Conservation (phyloP, 2,888 invertebrate genomes). For the Drosophila ezoana region DNA sequence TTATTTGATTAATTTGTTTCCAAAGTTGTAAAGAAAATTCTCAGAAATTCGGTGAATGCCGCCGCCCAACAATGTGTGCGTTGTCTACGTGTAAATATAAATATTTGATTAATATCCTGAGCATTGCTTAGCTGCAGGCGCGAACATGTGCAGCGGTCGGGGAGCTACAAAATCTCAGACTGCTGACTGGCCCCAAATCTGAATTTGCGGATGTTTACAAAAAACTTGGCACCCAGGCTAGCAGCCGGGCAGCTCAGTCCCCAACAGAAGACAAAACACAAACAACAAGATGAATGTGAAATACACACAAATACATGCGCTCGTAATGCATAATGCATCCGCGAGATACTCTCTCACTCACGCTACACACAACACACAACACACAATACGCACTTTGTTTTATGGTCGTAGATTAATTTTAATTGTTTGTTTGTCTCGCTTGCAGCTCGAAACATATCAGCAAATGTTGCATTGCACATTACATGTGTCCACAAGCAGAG, state of each 20-base stretch:
- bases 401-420: slow-evolving; percentile 78
- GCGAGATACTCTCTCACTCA: slow-evolving; percentile 13
- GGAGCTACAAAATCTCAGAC: slow-evolving; percentile 14
- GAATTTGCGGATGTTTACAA: slow-evolving; percentile 74
- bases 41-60: slow-evolving; percentile 65
- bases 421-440: slow-evolving; percentile 73
- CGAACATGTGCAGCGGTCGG: slow-evolving; percentile 54
- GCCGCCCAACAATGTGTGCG: slow-evolving; percentile 39
- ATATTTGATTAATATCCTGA: slow-evolving; percentile 78
- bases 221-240: slow-evolving; percentile 69
- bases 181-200: slow-evolving; percentile 39
- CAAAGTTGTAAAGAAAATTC: slow-evolving; percentile 68
- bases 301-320: slow-evolving; percentile 17
- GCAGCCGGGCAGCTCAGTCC: slow-evolving; percentile 9
- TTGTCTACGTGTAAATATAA: slow-evolving; percentile 75
- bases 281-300: slow-evolving; percentile 36
- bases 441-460: slow-evolving; percentile 54
- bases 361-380: slow-evolving; percentile 22
- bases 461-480: slow-evolving; percentile 65
- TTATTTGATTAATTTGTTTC: slow-evolving; percentile 76
- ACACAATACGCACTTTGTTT: slow-evolving; percentile 73
- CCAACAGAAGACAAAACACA: slow-evolving; percentile 58
- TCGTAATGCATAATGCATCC: slow-evolving; percentile 65
- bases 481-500: slow-evolving; percentile 47
- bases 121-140: slow-evolving; percentile 50